Conservation (phyloP, 2,888 invertebrate species). For the Chrysolina oricalcia region DNA sequence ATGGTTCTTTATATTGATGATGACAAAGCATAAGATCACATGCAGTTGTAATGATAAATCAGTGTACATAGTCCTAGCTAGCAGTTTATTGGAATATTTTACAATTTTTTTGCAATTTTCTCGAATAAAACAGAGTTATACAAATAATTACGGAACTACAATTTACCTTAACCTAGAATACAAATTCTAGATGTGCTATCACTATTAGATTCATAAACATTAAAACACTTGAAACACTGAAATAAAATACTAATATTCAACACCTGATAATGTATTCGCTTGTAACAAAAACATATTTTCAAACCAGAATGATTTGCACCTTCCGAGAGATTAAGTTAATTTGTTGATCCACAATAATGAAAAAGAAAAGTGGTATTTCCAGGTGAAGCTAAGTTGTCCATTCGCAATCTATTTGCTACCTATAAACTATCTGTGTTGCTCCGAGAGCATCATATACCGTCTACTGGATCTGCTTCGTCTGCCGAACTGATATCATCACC, state of each 20-base stretch:
- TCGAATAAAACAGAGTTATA: constrained; percentile 39
- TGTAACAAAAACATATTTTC: constrained; percentile 21
- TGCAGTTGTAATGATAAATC: background rate
- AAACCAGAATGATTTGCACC: constrained; percentile 17
- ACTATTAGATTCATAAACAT: constrained; percentile 3
- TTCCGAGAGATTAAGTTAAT: background rate
- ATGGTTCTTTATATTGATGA: no score
- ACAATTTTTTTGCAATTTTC: constrained; percentile 44
- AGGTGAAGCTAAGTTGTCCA: background rate
- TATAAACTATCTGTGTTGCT: constrained; percentile 10
- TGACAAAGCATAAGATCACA: no score
- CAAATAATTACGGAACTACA: constrained; percentile 47
- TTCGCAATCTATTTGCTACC: background rate
- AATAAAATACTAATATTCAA: constrained; percentile 29
- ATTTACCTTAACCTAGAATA: constrained; percentile 38
- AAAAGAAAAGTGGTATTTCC: constrained; percentile 1
- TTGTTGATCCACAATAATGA: background rate
- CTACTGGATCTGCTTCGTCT: constrained; percentile 83
- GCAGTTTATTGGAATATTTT: constrained; percentile 24
- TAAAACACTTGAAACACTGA: constrained; percentile 29
- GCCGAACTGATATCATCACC: constrained; percentile 95
- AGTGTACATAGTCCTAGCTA: background rate
- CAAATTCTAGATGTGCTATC: constrained; percentile 19
- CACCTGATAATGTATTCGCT: constrained; percentile 30
- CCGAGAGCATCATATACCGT: constrained; percentile 60